Conservation (phyloP, 2,888 invertebrate species). For the Perizoma affinitatum region DNA sequence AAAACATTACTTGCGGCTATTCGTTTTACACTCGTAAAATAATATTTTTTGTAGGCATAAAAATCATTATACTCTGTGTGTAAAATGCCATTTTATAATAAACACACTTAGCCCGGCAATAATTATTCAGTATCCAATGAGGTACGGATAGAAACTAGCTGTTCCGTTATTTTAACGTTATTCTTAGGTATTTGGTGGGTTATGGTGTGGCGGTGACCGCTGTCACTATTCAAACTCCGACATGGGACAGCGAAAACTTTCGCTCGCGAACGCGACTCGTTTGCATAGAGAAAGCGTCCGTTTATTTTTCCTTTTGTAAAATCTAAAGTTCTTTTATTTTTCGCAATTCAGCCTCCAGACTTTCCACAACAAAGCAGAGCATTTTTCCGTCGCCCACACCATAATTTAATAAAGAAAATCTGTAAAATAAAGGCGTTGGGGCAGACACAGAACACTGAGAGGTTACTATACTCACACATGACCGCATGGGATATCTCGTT, state of each 20-base stretch:
- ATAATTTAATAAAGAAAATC: conserved; percentile 61
- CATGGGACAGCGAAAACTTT: conserved; percentile 58
- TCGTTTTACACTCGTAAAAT: conserved; percentile 1
- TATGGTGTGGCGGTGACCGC: conserved; percentile 26
- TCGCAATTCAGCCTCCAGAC: conserved; percentile 48
- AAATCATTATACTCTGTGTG: too few species aligned
- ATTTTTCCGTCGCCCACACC: conserved; percentile 44
- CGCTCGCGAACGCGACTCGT: conserved; percentile 56
- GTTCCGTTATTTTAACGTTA: background rate
- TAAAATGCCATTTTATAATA: too few species aligned
- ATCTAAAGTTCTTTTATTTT: conserved; percentile 66
- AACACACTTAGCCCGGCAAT: too few species aligned
- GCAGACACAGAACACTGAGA: conserved; percentile 33
- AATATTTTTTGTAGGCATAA: background rate
- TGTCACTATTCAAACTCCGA: conserved; percentile 29
- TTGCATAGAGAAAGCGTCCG: conserved; percentile 74
- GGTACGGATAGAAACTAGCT: background rate
- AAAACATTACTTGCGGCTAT: conserved; percentile 9
- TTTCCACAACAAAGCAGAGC: conserved; percentile 44
- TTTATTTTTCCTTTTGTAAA: conserved; percentile 70
- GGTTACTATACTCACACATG: conserved; percentile 34
- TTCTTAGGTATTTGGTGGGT: background rate
- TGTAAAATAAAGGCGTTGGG: conserved; percentile 37
- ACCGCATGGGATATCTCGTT: conserved; percentile 63
- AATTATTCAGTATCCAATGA: too few species aligned